A percentile compares a stretch with the other conserved stretches of the same genome.
These are phyloP conservation scores for Caloenas nicobarica DNA, from an alignment of 2,113 vertebrate species.

Conservation along the genomic window DNA sequence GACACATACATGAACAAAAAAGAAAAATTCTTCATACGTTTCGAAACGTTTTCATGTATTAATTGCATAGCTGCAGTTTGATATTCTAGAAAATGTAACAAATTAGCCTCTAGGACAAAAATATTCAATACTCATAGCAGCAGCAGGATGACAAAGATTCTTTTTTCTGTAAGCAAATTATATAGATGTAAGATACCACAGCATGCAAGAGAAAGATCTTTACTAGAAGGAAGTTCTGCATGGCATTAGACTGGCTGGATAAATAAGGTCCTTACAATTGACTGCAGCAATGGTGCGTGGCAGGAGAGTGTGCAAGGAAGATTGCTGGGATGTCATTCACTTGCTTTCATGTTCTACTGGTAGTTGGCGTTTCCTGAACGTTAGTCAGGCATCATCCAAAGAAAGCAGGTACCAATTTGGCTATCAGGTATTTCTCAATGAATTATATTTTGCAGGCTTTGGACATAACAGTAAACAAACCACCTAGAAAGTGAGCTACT, in stretches of 20 bases:
- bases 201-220: neutral
- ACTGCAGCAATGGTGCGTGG: neutral
- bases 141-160: neutral
- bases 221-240: neutral
- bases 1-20: neutral
- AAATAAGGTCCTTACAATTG: neutral
- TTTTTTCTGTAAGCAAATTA: neutral
- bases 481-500: neutral
- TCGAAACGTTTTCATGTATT: neutral
- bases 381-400: neutral
- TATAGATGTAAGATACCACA: neutral
- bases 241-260: neutral
- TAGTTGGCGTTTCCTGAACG: neutral
- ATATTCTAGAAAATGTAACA: neutral
- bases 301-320: neutral
- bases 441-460: neutral
- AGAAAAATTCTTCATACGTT: neutral
- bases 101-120: neutral
- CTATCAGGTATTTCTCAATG: neutral
- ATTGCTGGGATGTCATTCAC: neutral
- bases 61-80: neutral
- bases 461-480: neutral
- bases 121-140: neutral
- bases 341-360: neutral
- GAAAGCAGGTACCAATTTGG: neutral